Conservation (phyloP, 64 coral and sea anemone genomes). For the Stichodactyla mertensii region DNA sequence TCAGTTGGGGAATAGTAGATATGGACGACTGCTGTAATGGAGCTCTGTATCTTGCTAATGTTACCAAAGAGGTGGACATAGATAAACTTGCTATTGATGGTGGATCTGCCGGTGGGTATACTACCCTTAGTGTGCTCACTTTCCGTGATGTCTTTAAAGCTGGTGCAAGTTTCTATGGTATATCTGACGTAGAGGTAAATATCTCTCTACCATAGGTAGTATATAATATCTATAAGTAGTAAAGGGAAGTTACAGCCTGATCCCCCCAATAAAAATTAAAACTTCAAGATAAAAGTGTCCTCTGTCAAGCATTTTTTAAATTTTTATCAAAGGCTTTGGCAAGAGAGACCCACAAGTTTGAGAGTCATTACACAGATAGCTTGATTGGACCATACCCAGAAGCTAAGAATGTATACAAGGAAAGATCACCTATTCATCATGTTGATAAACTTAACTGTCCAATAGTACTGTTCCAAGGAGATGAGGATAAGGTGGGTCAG, state of each 20-base stretch:
- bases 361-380: constrained; percentile 73
- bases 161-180: constrained; percentile 77
- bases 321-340: constrained; percentile 31
- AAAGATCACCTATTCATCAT: constrained; percentile 69
- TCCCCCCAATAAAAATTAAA: not conserved
- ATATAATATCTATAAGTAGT: no score
- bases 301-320: not conserved
- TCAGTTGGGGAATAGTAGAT: constrained; percentile 83
- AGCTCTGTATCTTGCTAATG: constrained; percentile 66
- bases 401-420: constrained; percentile 33
- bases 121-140: constrained; percentile 61
- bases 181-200: constrained; percentile 60
- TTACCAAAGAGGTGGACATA: constrained; percentile 54
- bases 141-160: constrained; percentile 77
- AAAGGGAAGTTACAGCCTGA: not conserved
- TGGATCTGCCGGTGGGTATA: constrained; percentile 83
- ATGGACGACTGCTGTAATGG: constrained; percentile 88
- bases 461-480: constrained; percentile 72
- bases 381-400: constrained; percentile 69
- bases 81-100: constrained; percentile 65
- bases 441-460: constrained; percentile 59
- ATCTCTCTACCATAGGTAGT: not conserved
- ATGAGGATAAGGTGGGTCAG: constrained; percentile 78
- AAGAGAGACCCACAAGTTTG: constrained; percentile 85
- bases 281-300: not conserved